Conservation (phyloP, 2,888 invertebrate species). For the Mallateleia sp. region DNA sequence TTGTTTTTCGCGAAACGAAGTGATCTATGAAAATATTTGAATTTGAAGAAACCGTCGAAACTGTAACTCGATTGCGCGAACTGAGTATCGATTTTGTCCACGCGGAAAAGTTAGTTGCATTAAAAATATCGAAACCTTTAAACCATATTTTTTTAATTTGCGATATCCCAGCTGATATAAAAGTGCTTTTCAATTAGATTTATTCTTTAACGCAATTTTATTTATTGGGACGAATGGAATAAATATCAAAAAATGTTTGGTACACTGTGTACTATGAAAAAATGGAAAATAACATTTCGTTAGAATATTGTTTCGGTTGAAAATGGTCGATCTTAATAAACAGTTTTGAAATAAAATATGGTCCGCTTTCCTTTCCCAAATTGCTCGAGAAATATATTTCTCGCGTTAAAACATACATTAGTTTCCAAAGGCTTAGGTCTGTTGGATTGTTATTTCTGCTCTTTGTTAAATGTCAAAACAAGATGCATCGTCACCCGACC, state of each 20-base stretch:
- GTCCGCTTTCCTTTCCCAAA: too few species aligned
- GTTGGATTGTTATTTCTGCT: constrained; percentile 41
- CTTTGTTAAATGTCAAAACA: constrained; percentile 35
- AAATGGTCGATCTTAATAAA: not conserved
- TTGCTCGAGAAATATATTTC: not conserved
- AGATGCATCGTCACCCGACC: constrained; percentile 25
- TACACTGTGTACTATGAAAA: not conserved
- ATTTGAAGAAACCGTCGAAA: too few species aligned
- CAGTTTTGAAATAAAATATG: too few species aligned
- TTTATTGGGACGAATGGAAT: constrained; percentile 25
- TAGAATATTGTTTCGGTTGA: not conserved
- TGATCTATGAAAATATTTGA: not conserved
- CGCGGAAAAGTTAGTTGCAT: not conserved
- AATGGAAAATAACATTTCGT: not conserved
- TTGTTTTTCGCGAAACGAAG: not conserved
- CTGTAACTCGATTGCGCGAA: not conserved
- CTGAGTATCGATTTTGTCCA: not conserved
- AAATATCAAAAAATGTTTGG: constrained; percentile 5
- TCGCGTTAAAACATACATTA: not conserved
- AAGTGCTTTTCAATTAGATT: constrained; percentile 28
- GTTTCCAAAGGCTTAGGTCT: too few species aligned
- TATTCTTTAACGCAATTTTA: constrained; percentile 17
- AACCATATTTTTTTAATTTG: constrained; percentile 13
- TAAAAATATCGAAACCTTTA: constrained; percentile 17
- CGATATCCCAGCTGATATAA: constrained; percentile 4